These are phyloP conservation scores for Lacerta agilis DNA, from an alignment of 2,797 vertebrate species.

Conservation along the genomic window DNA sequence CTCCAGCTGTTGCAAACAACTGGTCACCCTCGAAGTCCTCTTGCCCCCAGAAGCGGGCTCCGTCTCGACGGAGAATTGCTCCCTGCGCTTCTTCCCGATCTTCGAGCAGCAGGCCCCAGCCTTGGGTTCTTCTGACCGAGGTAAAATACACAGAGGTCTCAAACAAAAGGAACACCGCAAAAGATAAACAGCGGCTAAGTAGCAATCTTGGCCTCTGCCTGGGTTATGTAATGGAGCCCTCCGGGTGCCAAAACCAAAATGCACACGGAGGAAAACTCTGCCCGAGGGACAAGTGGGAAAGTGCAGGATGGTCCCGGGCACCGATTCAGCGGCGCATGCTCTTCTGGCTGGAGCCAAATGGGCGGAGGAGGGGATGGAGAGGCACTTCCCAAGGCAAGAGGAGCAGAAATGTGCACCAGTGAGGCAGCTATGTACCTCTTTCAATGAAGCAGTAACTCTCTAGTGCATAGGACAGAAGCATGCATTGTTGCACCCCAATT, in stretches of 20 bases:
- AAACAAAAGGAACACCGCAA: slow-evolving; percentile 42
- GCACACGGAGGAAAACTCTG: slow-evolving; percentile 58
- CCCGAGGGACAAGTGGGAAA: slow-evolving; percentile 47
- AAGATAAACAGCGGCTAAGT: slow-evolving; percentile 52
- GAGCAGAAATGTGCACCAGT: no score
- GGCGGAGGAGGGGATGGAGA: no score
- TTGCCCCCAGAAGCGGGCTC: neutral
- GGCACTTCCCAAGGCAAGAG: no score
- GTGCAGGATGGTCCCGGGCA: slow-evolving; percentile 30
- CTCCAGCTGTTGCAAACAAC: neutral
- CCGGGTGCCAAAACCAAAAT: slow-evolving; percentile 56
- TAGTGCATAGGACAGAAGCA: no score
- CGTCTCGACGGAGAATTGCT: no score
- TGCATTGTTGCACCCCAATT: no score
- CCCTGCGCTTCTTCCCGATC: slow-evolving; percentile 9
- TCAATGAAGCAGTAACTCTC: no score
- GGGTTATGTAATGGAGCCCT: slow-evolving; percentile 57
- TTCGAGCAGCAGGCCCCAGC: slow-evolving; percentile 20
- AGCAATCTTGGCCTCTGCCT: slow-evolving; percentile 47
- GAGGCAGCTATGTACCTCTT: no score
- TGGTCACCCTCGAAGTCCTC: no score
- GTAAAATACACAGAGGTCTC: slow-evolving; percentile 42
- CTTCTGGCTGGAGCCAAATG: neutral
- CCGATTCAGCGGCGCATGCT: slow-evolving; percentile 26
- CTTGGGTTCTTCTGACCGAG: slow-evolving; percentile 50